Evolutionary conservation across 2,113 vertebrate genomes (phyloP).

Genomic region (Solea senegalensis): DNA sequence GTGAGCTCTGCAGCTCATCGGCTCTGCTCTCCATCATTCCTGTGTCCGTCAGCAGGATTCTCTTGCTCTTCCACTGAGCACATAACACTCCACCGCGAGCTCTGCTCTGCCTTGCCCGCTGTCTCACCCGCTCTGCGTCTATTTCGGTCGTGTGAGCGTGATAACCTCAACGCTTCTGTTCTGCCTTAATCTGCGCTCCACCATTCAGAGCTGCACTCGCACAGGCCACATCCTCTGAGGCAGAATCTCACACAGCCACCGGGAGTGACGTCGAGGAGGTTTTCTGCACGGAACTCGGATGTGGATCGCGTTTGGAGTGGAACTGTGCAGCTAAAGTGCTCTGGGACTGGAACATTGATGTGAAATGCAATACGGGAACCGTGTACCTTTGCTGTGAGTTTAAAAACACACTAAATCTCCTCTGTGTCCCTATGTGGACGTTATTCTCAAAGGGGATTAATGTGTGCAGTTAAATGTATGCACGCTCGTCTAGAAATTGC

Average conservation of each 20-base stretch:
- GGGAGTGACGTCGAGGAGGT: constrained; percentile 34
- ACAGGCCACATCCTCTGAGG: constrained; percentile 44
- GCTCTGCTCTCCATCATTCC: constrained; percentile 40
- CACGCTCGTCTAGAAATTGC: constrained; percentile 17
- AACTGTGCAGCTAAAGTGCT: neutral
- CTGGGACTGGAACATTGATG: neutral
- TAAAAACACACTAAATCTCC: neutral
- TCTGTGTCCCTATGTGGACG: neutral
- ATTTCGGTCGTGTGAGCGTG: constrained; percentile 80
- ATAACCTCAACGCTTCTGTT: constrained; percentile 82
- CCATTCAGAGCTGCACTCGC: constrained; percentile 60
- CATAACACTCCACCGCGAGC: constrained; percentile 62
- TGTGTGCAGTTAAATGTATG: constrained; percentile 28
- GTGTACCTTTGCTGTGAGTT: neutral
- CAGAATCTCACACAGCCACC: constrained; percentile 25
- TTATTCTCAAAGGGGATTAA: constrained; percentile 26
- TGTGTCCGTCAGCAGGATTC: constrained; percentile 60
- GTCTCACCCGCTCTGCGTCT: constrained; percentile 74
- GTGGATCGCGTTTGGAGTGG: neutral
- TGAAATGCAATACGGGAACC: neutral
- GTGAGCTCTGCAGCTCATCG: constrained; percentile 19
- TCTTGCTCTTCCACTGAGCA: constrained; percentile 50
- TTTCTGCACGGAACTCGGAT: constrained; percentile 14
- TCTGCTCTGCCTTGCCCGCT: constrained; percentile 57
- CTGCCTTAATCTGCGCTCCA: constrained; percentile 76